phyloP scores from a whole-genome alignment of 2,888 invertebrate species.

The Lamellibrachia satsuma region DNA sequence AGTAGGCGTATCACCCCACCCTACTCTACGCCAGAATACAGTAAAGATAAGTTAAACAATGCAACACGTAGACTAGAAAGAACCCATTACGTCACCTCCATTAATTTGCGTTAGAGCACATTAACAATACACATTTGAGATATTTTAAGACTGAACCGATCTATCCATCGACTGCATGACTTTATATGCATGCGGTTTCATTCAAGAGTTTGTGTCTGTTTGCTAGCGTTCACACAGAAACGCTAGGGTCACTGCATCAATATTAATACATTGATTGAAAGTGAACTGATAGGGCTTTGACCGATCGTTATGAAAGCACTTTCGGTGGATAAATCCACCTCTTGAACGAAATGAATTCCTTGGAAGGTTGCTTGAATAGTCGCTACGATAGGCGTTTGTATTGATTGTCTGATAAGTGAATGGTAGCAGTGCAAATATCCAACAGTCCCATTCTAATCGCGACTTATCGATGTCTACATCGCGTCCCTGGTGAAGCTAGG shows the following conservation, averaged over 20 bases:
- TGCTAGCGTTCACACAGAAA: not conserved
- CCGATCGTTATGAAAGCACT: not conserved
- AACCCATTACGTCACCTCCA: no score
- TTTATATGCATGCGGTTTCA: not conserved
- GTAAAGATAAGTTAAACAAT: no score
- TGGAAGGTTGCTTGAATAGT: not conserved
- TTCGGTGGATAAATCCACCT: not conserved
- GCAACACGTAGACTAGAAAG: no score
- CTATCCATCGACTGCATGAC: not conserved
- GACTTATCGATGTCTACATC: not conserved
- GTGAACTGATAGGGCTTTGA: not conserved
- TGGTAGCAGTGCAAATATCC: not conserved
- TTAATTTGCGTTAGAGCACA: not conserved
- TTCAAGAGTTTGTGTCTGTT: not conserved
- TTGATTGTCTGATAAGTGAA: not conserved
- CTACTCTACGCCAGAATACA: no score
- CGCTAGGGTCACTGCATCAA: not conserved
- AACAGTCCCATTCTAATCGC: not conserved
- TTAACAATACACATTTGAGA: not conserved
- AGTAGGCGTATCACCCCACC: no score
- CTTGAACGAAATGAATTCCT: conserved; percentile 11
- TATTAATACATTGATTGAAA: not conserved
- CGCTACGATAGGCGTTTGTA: not conserved
- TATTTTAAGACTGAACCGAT: not conserved
- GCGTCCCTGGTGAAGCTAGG: not conserved